Evolutionary conservation across 2,113 vertebrate genomes (phyloP), one percentile per base, ranked within the genome.

Genomic region (Cricetomys ansorgei): DNA sequence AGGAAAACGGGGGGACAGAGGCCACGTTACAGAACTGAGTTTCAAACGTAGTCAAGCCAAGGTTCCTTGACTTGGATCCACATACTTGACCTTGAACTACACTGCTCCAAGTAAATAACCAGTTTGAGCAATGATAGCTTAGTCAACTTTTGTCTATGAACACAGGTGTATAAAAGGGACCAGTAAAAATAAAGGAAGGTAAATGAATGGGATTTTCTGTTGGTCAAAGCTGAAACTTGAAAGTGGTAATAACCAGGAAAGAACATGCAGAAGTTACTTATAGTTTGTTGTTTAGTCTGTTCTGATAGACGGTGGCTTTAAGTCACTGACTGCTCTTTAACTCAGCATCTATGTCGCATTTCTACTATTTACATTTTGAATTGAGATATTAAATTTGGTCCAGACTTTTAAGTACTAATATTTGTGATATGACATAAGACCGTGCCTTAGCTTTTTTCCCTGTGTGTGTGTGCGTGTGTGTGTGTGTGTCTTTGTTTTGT

Each of bases 341-440:
- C 64, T 62, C 76, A 92, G 64, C 6, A 94, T 21, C 43, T 87
- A 16, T 55, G 73, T 79, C 84, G 19, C 43, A 90, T 88, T 95
- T 89, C 48, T 31, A 19, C 23, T 77, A 92, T 73, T 91, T 91
- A 88, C 23, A 34, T 83, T 84, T 96, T 89, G 34, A 90, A 57
- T 69, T 23, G 0, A 59, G 48, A 55, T 88, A 29, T 15, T 40
- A 88, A 34, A 91, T 91, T 88, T 79, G n/a, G 31, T 31, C 64
- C 53, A 59, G 48, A 70, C n/a, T 57, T 92, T 95, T 77, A 92
- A 81, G 67, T 57, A 43, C 13, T 92, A 75, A 3, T 73, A 92
- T 89, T 95, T 69, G 4, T 75, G 93, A 45, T 91, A 79, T 88
- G 17, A 91, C 4, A 84, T 87, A 75, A 91, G 48, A 48, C 31